Percentiles rank a stretch among this genome's conserved stretches.
These are phyloP conservation scores for Lateolabrax maculatus DNA, from an alignment of 2,797 vertebrate species.

Conservation along the genomic window DNA sequence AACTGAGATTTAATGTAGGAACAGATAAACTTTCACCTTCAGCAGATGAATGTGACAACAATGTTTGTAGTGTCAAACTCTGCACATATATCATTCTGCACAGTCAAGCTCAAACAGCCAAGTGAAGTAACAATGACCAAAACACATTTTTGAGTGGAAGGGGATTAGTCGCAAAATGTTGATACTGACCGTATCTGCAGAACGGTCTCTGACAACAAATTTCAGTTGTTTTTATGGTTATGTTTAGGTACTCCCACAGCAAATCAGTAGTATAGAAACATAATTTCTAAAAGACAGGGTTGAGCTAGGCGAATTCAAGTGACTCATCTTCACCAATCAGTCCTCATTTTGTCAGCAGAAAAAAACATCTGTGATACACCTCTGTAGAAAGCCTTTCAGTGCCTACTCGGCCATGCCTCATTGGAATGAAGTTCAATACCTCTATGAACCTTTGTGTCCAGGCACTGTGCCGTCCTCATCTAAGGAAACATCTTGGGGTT, in stretches of 20 bases:
- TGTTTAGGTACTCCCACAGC: not conserved
- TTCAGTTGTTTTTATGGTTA: not conserved
- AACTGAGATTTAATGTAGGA: not conserved
- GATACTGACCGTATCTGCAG: not conserved
- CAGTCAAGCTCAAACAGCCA: not conserved
- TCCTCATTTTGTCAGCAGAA: not conserved
- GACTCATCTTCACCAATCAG: not conserved
- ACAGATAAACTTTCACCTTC: not conserved
- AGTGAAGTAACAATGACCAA: not conserved
- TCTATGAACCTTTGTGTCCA: not conserved
- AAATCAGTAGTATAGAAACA: not conserved
- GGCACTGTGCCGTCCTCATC: not conserved
- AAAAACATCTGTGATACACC: not conserved
- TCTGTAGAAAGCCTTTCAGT: not conserved
- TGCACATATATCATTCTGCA: not conserved
- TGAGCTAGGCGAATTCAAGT: not conserved
- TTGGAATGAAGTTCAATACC: not conserved
- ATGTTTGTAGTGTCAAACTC: not conserved
- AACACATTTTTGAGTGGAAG: not conserved
- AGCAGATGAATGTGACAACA: not conserved
- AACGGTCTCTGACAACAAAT: not conserved
- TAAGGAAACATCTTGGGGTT: not conserved
- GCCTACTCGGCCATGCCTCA: not conserved
- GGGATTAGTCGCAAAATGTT: not conserved
- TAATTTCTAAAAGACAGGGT: not conserved